A percentile compares a stretch with the other conserved stretches of the same genome.
phyloP scores from a whole-genome alignment of 1,140 invertebrate genomes.

The Bombus polaris region DNA sequence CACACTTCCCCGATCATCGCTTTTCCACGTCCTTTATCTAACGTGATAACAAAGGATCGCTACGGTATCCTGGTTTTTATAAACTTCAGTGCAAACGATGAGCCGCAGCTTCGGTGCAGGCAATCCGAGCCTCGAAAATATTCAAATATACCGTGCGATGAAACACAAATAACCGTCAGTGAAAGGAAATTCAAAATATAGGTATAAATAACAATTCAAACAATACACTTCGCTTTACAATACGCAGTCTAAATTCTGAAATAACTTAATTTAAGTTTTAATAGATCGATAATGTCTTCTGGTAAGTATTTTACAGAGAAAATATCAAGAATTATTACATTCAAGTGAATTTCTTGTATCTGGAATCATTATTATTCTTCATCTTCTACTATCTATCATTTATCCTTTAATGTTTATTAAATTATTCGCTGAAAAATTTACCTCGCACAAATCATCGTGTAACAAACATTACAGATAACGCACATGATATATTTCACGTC shows the following conservation, averaged over 20 bases:
- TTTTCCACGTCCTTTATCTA: not conserved
- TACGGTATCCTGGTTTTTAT: constrained; percentile 8
- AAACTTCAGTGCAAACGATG: not conserved
- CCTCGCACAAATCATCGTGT: too few species aligned
- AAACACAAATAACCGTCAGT: not conserved
- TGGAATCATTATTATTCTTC: not conserved
- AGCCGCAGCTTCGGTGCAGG: not conserved
- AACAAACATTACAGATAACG: too few species aligned
- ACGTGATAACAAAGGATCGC: not conserved
- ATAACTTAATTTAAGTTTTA: not conserved
- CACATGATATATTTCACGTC: too few species aligned
- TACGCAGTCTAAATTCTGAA: not conserved
- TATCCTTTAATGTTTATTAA: too few species aligned
- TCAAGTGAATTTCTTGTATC: too few species aligned
- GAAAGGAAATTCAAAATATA: not conserved
- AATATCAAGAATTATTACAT: too few species aligned
- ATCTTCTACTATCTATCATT: not conserved
- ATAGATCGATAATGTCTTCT: not conserved
- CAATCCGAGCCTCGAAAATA: not conserved
- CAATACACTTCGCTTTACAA: not conserved
- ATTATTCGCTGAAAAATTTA: too few species aligned
- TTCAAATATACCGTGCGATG: not conserved
- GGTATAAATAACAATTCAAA: not conserved
- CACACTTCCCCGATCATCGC: not conserved
- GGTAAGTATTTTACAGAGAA: not conserved